Base-by-base conservation (phyloP, 2,888 invertebrate genomes). In the Orchesellides sinensis region DNA sequence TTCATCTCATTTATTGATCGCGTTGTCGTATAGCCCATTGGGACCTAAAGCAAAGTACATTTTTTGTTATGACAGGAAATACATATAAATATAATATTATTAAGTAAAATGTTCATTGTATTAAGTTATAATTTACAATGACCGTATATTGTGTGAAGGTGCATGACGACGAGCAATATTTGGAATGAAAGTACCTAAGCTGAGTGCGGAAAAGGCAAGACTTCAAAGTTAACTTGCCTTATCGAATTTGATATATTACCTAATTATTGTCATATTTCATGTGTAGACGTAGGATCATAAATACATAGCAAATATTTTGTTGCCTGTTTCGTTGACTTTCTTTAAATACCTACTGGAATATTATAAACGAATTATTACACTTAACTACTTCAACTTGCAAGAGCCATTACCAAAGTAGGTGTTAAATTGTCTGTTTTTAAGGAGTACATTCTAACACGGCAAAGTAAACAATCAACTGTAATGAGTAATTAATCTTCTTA, bases 131-230 rank as follows among this genome's bases (percentile, higher is more conserved):
- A 27, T 56, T 19, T 49, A 49, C 17, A 49, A 49, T 49, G n/a
- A n/a, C n/a, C n/a, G 49, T 19, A 49, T 21, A 17, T 49, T 27
- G 45, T 8, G 63, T 63, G 17, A 63, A 35, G 63, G 63, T 63
- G 63, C 63, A 66, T 47, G 66, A 66, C 12, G 65, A 21, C 27
- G 49, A 66, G 66, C 66, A 66, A 66, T 66, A 66, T 66, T 23
- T 66, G 66, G 66, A 66, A 66, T 66, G 66, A 66, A 66, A 66
- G 66, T 66, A 66, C 66, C 66, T 66, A 66, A 66, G 49, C 49
- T 66, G 47, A 47, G 66, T 66, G 66, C 66, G 47, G 66, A 40
- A 47, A 66, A 47, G 66, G 66, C 66, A 66, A 66, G 66, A 66
- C 66, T 49, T 56, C 17, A 27, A 27, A 8, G n/a, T 19, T 25